Evolutionary conservation across 2,888 invertebrate genomes (phyloP).

Genomic region (Heliconius erato): DNA sequence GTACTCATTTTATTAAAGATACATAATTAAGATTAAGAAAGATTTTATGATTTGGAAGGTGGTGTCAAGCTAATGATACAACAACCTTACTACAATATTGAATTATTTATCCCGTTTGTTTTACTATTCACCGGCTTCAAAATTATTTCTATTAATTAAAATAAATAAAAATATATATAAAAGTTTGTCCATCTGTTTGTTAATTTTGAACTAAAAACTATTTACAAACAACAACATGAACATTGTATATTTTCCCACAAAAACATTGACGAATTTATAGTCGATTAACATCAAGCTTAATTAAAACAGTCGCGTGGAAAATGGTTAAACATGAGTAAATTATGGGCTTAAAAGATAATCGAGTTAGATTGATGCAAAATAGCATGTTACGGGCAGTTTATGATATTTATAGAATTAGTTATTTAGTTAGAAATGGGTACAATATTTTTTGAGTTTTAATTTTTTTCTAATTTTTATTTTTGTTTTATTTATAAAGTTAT

Average conservation of each 20-base stretch:
- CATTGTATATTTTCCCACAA: constrained; percentile 6
- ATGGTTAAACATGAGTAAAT: constrained; percentile 19
- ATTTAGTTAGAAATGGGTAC: background rate
- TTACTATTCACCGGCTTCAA: too few species aligned
- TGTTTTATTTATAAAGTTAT: too few species aligned
- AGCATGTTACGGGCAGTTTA: background rate
- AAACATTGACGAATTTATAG: constrained; percentile 21
- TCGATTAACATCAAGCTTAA: constrained; percentile 25
- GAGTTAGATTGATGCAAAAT: constrained; percentile 11
- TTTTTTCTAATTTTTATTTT: too few species aligned
- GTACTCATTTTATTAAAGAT: too few species aligned
- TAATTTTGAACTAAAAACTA: background rate
- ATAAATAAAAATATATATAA: background rate
- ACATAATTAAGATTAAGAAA: too few species aligned
- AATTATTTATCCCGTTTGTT: too few species aligned
- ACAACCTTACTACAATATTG: too few species aligned
- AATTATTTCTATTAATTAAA: background rate
- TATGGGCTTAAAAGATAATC: constrained; percentile 19
- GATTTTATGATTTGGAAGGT: too few species aligned
- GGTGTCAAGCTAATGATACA: too few species aligned
- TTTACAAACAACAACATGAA: constrained; percentile 9
- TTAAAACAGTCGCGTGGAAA: constrained; percentile 21
- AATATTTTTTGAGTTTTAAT: too few species aligned
- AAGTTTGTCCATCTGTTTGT: background rate
- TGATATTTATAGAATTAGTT: background rate